These are phyloP conservation scores for Macrobrachium nipponense DNA, from an alignment of 1,140 invertebrate species.

Conservation along the genomic window DNA sequence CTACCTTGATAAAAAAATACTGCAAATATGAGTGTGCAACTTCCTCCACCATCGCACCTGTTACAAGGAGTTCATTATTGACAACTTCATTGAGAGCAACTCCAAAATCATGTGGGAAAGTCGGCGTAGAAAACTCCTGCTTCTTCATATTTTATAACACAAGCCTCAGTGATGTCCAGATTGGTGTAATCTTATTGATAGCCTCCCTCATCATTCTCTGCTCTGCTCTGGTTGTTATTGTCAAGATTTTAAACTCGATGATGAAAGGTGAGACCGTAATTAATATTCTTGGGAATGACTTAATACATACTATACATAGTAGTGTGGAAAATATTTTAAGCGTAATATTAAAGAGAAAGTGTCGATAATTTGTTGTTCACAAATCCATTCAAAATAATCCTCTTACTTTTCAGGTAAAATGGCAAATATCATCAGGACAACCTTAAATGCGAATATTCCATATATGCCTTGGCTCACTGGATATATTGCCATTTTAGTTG, in stretches of 20 bases:
- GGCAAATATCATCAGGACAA: constrained; percentile 71
- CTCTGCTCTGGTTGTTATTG: constrained; percentile 73
- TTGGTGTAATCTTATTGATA: constrained; percentile 72
- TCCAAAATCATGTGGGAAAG: constrained; percentile 21
- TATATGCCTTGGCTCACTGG: constrained; percentile 71
- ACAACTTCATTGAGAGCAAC: background rate
- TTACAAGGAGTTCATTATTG: background rate
- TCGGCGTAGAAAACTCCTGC: constrained; percentile 42
- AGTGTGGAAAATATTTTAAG: too few relatives aligned
- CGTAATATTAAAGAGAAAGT: too few relatives aligned
- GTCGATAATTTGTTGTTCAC: too few relatives aligned
- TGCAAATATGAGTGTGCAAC: constrained; percentile 35
- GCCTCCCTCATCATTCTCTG: constrained; percentile 72
- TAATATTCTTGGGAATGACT: background rate
- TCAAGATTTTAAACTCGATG: constrained; percentile 73
- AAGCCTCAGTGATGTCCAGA: constrained; percentile 43
- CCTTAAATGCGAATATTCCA: constrained; percentile 73
- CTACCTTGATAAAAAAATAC: constrained; percentile 65
- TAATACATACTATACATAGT: too few relatives aligned
- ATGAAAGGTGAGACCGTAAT: constrained; percentile 65
- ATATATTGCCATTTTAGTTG: constrained; percentile 75
- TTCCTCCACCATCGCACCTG: background rate
- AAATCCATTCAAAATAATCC: background rate
- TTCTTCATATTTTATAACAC: constrained; percentile 60
- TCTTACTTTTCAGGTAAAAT: constrained; percentile 69